Percentiles rank a stretch among this genome's conserved stretches.
phyloP scores from a whole-genome alignment of 2,888 invertebrate genomes.

The Mythimna loreyi region DNA sequence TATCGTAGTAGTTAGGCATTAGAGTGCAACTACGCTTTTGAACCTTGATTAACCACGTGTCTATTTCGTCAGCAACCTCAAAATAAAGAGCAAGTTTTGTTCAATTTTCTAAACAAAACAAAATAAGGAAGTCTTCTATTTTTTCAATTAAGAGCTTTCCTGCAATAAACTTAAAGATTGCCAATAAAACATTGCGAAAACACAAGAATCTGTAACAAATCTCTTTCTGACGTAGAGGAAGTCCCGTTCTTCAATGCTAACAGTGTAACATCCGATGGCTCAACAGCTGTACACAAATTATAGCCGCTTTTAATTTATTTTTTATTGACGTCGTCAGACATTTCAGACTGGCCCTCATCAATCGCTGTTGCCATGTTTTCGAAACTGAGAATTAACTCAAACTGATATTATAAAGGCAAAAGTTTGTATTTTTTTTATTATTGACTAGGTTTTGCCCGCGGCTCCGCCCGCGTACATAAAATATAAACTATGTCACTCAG shows the following conservation, averaged over 20 bases:
- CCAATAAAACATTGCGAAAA: constrained; percentile 24
- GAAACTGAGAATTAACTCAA: not conserved
- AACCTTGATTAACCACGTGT: too few relatives aligned
- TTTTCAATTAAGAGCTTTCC: not conserved
- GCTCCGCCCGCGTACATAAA: too few relatives aligned
- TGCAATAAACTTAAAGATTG: constrained; percentile 11
- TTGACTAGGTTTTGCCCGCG: too few relatives aligned
- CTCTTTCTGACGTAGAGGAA: constrained; percentile 47
- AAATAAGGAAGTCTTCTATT: not conserved
- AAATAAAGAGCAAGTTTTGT: too few relatives aligned
- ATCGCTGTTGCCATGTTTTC: constrained; percentile 42
- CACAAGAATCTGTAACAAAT: constrained; percentile 14
- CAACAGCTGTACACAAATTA: constrained; percentile 48
- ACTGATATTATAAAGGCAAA: constrained; percentile 1
- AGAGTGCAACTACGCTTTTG: too few relatives aligned
- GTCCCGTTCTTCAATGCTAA: constrained; percentile 34
- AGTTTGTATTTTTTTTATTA: constrained; percentile 1
- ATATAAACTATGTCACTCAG: too few relatives aligned
- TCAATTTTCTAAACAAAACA: not conserved
- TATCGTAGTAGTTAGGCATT: too few relatives aligned
- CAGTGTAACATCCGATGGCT: constrained; percentile 26
- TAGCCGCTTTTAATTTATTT: constrained; percentile 46
- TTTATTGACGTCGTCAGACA: constrained; percentile 50
- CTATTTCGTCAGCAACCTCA: too few relatives aligned
- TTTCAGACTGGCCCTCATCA: constrained; percentile 32